Percentiles rank a stretch among this genome's conserved stretches.
These are phyloP conservation scores for Poeciliopsis infans DNA, from an alignment of 2,797 vertebrate genomes.

Conservation along the genomic window DNA sequence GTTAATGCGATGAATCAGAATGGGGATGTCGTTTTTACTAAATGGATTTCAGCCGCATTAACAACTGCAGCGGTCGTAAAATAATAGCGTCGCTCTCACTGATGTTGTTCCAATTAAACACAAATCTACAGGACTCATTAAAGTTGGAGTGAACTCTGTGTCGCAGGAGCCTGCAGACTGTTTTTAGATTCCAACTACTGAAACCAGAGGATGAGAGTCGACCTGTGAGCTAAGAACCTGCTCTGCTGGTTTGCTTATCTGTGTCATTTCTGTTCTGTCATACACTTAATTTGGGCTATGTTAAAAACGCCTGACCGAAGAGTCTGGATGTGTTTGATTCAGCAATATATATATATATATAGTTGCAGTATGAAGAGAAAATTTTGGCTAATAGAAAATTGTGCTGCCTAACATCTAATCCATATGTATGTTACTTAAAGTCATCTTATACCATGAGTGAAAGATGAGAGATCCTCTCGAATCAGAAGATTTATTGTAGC, in stretches of 20 bases:
- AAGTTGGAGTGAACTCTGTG: not conserved
- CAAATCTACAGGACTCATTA: not conserved
- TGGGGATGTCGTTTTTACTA: not conserved
- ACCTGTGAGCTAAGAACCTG: not conserved
- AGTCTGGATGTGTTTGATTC: not conserved
- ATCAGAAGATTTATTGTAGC: not conserved
- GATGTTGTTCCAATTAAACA: constrained; percentile 30
- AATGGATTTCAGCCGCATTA: constrained; percentile 20
- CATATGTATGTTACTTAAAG: not conserved
- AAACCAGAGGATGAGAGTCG: not conserved
- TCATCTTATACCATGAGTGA: not conserved
- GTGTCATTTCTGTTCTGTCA: not conserved
- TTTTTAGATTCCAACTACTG: not conserved
- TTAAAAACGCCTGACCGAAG: not conserved
- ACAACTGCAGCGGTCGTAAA: constrained; percentile 1
- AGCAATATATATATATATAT: too few relatives aligned
- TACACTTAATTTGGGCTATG: not conserved
- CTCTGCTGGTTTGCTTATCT: not conserved
- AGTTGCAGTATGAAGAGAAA: not conserved
- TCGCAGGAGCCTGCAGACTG: not conserved
- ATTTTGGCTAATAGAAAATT: not conserved
- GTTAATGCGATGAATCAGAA: not conserved
- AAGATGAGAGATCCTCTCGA: not conserved
- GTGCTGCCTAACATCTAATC: not conserved
- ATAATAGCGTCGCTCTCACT: not conserved